Evolutionary conservation across 1,140 invertebrate species (phyloP).

Genomic region (Drosophila nannoptera): DNA sequence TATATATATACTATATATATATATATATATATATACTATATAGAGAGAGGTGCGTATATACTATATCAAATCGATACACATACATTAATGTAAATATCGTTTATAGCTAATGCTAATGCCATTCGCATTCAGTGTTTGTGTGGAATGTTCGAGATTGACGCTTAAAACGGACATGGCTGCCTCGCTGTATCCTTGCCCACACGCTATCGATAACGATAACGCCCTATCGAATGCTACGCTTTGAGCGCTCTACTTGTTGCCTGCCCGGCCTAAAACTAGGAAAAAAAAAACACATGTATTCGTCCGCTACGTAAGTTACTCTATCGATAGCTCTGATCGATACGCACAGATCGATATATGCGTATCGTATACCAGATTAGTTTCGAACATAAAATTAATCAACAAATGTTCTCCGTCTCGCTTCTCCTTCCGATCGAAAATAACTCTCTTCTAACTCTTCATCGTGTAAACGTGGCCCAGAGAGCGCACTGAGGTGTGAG

Average conservation of each 20-base stretch:
- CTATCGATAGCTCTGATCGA: conserved; percentile 17
- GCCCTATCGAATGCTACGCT: conserved; percentile 52
- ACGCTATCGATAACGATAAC: conserved; percentile 39
- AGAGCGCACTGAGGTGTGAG: conserved; percentile 18
- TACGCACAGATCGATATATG: conserved; percentile 35
- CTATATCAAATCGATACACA: conserved; percentile 37
- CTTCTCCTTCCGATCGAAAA: conserved; percentile 32
- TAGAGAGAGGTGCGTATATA: conserved; percentile 16
- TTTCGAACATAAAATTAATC: conserved; percentile 72
- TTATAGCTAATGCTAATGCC: conserved; percentile 22
- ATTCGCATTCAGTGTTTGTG: not conserved
- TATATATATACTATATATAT: conserved; percentile 35
- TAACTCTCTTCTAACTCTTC: not conserved
- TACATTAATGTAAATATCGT: conserved; percentile 32
- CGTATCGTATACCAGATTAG: conserved; percentile 24
- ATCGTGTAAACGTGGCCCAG: conserved; percentile 25
- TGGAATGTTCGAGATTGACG: conserved; percentile 61
- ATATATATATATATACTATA: conserved; percentile 35
- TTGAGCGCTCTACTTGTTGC: conserved; percentile 67
- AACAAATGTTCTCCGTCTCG: conserved; percentile 66
- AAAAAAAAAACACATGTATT: conserved; percentile 54
- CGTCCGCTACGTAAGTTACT: conserved; percentile 19
- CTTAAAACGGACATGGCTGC: conserved; percentile 53
- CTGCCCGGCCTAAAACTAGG: conserved; percentile 62
- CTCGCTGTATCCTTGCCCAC: conserved; percentile 66